Evolutionary conservation across 2,113 vertebrate genomes (phyloP).

Genomic region (Redunca redunca): DNA sequence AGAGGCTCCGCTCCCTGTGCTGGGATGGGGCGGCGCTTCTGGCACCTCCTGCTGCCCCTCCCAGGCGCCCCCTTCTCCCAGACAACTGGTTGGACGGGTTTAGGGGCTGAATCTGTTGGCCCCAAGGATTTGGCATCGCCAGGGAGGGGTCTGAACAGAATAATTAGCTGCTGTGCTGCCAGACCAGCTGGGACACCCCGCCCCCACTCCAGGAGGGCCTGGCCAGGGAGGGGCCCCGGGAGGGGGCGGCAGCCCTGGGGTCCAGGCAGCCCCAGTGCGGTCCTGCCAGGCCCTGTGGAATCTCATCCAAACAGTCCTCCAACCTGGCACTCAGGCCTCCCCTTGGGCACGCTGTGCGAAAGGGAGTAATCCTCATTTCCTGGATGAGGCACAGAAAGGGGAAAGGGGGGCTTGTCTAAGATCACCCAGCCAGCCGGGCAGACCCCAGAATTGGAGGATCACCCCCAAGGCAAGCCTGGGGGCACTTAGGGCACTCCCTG

Average conservation of each 20-base stretch:
- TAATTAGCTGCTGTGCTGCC: neutral
- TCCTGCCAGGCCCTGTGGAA: neutral
- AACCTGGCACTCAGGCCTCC: neutral
- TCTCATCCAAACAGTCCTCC: neutral
- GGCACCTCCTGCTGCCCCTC: neutral
- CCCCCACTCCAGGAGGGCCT: neutral
- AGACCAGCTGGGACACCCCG: neutral
- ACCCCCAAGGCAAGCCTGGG: too few species aligned
- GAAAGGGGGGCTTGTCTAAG: neutral
- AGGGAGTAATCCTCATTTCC: neutral
- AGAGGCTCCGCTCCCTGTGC: neutral
- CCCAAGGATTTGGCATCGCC: neutral
- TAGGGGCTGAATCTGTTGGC: conserved; percentile 15
- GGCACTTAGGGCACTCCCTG: neutral
- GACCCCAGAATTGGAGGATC: neutral
- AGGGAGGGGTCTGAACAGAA: conserved; percentile 41
- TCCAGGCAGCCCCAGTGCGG: neutral
- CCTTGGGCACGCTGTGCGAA: neutral
- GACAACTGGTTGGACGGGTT: conserved; percentile 49
- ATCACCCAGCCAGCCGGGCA: neutral
- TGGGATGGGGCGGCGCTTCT: neutral
- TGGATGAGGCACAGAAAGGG: neutral
- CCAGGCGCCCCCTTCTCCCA: conserved; percentile 13
- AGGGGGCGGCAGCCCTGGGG: neutral
- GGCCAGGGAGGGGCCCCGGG: neutral